Evolutionary conservation across 1,140 invertebrate species (phyloP), one percentile per base, ranked within the genome.

Genomic region (Hylaeus volcanicus): DNA sequence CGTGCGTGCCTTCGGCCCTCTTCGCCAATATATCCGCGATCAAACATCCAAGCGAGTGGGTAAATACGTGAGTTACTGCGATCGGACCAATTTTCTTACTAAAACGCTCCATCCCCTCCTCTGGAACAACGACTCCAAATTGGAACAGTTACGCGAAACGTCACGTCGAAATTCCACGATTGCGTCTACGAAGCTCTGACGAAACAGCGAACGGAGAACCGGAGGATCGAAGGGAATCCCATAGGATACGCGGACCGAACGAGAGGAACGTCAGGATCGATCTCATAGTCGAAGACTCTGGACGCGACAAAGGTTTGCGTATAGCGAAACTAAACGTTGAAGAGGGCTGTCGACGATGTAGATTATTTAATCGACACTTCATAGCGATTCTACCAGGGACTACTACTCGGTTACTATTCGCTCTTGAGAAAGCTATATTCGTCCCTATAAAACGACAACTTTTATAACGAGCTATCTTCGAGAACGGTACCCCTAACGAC

Each of bases 21-120:
- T 87, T 77, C 79, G 87, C 87, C 87, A 84, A 89, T 90, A 89
- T 88, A 89, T 88, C 86, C 89, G 80, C 81, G 89, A 90, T 90
- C 87, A 89, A 90, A 89, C 89, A 90, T 89, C 86, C 79, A 63
- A 37, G 81, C 74, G 87, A 79, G 87, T 84, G 82, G 84, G 79
- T 88, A 88, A 90, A 87, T 86, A 86, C 88, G 85, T 89, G 84
- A 86, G 85, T 80, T 79, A 74, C 76, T 80, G 43, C 56, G 77
- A 82, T 85, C 74, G 71, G 61, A 85, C 79, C 75, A 85, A 81
- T 86, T 86, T 85, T 69, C 83, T 82, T 85, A 65, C 82, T 39
- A 43, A 74, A 45, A 55, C 43, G 26, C 3, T 37, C 11, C 45
- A 9, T 3, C 45, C 41, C 0, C 11, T 3, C 68, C 12, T 9